Base-by-base conservation (phyloP, 2,113 vertebrate genomes). In the Gavia stellata region DNA sequence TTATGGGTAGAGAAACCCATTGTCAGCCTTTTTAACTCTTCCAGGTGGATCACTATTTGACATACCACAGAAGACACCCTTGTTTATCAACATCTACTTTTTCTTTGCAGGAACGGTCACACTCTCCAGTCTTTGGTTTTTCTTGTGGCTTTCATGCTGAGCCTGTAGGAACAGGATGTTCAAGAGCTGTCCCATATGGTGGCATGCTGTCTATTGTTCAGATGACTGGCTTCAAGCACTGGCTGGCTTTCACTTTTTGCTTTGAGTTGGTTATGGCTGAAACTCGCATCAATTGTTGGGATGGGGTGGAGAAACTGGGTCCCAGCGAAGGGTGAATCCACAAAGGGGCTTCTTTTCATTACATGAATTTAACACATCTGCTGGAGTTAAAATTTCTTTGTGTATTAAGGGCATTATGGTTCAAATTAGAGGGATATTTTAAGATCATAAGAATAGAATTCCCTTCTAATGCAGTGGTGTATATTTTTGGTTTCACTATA, bases 361-460 rank as follows among this genome's bases (percentile, higher is more conserved):
- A 93, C 18, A 86, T 92, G 83, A 88, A 97, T 94, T 96, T 96
- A 95, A 93, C 59, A 96, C 95, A 98, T 97, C 96, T 98, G 97
- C 70, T 33, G 34, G 59, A 96, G 81, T 82, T 96, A 68, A 68
- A 62, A 90, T 96, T 95, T 98, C 97, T 98, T 97, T 96, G 90
- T 97, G 86, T 87, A 94, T 88, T 97, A 92, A 59, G 78, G 56
- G n/a, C 89, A 59, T 95, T 95, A 96, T 98, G 93, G 96, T 98
- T 98, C 86, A 97, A 97, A 98, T 97, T 98, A 97, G 72, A 80
- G 66, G 77, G 92, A 95, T 97, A 98, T 98, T 98, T 97, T 97
- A 94, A 97, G 96, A 96, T 90, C 95, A 94, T 95, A 97, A 97
- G 96, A 94, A 96, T 33, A 94, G 86, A 97, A 95, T 87, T 94